phyloP scores from a whole-genome alignment of 1,140 invertebrate species.

The Brachionus asplanchnoidis region DNA sequence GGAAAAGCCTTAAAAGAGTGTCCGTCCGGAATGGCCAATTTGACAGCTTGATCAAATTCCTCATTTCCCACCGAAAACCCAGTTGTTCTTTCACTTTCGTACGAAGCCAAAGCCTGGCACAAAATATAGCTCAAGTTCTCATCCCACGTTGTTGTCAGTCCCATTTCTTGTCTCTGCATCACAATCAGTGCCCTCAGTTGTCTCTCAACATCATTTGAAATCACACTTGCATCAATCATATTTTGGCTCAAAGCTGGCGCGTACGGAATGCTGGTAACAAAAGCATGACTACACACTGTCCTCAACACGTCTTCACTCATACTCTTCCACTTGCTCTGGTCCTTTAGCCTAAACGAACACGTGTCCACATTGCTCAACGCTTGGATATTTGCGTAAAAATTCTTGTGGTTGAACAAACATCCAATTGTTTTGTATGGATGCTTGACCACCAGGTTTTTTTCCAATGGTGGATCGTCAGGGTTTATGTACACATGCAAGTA shows the following conservation, averaged over 20 bases:
- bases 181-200: slow-evolving; percentile 47
- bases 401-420: slow-evolving; percentile 57
- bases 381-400: slow-evolving; percentile 58
- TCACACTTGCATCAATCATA: slow-evolving; percentile 45
- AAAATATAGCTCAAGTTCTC: slow-evolving; percentile 55
- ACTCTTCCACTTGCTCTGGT: slow-evolving; percentile 55
- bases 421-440: slow-evolving; percentile 57
- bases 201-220: slow-evolving; percentile 55
- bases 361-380: slow-evolving; percentile 52
- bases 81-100: slow-evolving; percentile 54
- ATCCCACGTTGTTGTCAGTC: slow-evolving; percentile 55
- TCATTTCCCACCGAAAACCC: slow-evolving; percentile 55
- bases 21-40: slow-evolving; percentile 54
- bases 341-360: slow-evolving; percentile 53
- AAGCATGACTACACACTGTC: slow-evolving; percentile 49
- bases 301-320: slow-evolving; percentile 56
- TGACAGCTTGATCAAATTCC: slow-evolving; percentile 56
- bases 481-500: slow-evolving; percentile 52
- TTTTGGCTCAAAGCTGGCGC: slow-evolving; percentile 50
- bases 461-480: slow-evolving; percentile 51
- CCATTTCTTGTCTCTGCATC: slow-evolving; percentile 48
- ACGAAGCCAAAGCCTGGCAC: slow-evolving; percentile 54
- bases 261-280: slow-evolving; percentile 47
- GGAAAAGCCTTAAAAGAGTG: slow-evolving; percentile 59
- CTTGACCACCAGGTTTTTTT: slow-evolving; percentile 48